Conservation (phyloP, 1,140 invertebrate species). For the Aphelenchoides fujianensis region DNA sequence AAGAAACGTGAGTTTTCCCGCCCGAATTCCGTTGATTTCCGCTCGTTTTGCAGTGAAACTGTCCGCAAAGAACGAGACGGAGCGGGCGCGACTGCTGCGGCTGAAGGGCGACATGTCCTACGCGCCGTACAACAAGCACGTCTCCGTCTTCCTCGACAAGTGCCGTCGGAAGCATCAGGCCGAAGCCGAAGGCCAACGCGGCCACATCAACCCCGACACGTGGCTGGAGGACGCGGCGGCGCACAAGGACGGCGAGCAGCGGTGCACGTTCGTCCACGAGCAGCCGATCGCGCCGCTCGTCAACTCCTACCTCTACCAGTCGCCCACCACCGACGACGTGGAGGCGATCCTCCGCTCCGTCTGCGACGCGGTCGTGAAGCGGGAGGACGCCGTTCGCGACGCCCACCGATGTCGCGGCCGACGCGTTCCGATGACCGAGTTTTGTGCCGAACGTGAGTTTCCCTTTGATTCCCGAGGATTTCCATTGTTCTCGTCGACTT, state of each 20-base stretch:
- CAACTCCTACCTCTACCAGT: not conserved
- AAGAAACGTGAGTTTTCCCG: conserved; percentile 17
- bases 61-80: not conserved
- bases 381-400: not conserved
- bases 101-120: conserved; percentile 5
- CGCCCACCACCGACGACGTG: not conserved
- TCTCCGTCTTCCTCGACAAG: not conserved
- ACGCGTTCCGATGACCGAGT: conserved; percentile 14
- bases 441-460: conserved; percentile 18
- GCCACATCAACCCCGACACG: not conserved
- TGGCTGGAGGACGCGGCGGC: not conserved
- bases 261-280: not conserved
- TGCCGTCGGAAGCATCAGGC: not conserved
- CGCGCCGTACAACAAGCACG: not conserved
- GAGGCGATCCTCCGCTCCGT: not conserved
- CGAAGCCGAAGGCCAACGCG: not conserved
- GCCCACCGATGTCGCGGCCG: not conserved
- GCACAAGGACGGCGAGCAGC: not conserved
- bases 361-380: not conserved
- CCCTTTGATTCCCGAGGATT: not conserved
- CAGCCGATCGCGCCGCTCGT: not conserved
- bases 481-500: no score
- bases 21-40: not conserved
- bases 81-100: conserved; percentile 6
- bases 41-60: conserved; percentile 8